Base-by-base conservation (phyloP, 2,888 invertebrate genomes). In the Sceliomorpha sp. region DNA sequence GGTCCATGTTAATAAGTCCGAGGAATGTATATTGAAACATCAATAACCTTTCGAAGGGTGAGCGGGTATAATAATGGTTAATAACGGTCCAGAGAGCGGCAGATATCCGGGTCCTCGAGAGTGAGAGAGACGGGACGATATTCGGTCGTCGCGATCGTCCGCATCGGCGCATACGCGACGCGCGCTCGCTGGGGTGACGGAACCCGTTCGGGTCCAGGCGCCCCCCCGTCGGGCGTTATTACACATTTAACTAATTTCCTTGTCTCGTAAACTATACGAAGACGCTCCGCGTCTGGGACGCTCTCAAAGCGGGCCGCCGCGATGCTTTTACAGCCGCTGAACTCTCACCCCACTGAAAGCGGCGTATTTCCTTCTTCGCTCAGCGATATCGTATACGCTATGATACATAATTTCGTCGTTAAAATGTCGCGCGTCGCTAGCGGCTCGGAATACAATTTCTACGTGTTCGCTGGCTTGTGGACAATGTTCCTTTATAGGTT, bases 191-290 rank as follows among this genome's bases (percentile, higher is more conserved):
- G 55, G 29, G 58, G 48, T 66, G 70, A 70, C 60, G 67, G 64
- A 45, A 60, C 39, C 40, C 56, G 58, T 68, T 55, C 47, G n/a
- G 73, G 62, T 31, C 66, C 56, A 62, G 50, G 59, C 56, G 69
- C 74, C 79, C 70, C n/a, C 77, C 78, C 75, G 78, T 73, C 36
- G 80, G 66, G 81, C 76, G 75, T 83, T 84, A 85, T 83, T 84
- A 84, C 79, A 77, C 78, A 83, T 83, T 85, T 79, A 85, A 82
- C 84, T 82, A 85, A 85, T 85, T 84, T 83, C 79, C 80, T 75
- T 83, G 84, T 82, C 83, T 84, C 84, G 76, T 83, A 84, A 85
- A 83, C 73, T 76, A 78, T 66, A 67, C 60, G 73, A 78, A 78
- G 78, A 79, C 76, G 70, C 64, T 72, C 73, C 45, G 64, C 44